Evolutionary conservation across 2,888 invertebrate genomes (phyloP).

Genomic region (Hirtodrosophila cameraria): DNA sequence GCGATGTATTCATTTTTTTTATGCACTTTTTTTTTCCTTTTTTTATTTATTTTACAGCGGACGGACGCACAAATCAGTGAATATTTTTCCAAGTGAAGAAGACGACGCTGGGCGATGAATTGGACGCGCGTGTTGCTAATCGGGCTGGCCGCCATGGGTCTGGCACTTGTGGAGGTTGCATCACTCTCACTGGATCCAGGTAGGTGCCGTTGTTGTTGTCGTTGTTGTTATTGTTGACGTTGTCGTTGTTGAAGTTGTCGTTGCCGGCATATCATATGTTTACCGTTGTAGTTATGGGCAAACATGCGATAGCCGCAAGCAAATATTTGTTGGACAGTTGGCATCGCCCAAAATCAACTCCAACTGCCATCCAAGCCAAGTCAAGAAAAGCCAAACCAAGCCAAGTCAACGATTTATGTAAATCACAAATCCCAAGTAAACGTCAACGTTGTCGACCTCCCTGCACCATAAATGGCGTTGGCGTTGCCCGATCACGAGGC

Average conservation of each 20-base stretch:
- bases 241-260: neutral
- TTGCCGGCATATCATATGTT: constrained; percentile 28
- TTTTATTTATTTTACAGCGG: constrained; percentile 65
- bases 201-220: constrained; percentile 50
- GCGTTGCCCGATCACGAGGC: constrained; percentile 72
- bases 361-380: constrained; percentile 48
- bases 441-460: constrained; percentile 56
- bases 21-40: too few relatives aligned
- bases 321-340: constrained; percentile 66
- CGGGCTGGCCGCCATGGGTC: constrained; percentile 65
- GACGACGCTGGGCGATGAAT: constrained; percentile 73
- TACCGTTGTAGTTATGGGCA: constrained; percentile 62
- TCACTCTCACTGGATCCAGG: constrained; percentile 84
- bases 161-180: constrained; percentile 78
- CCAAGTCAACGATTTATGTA: constrained; percentile 41
- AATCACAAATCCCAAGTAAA: constrained; percentile 20
- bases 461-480: constrained; percentile 66
- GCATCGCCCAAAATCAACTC: constrained; percentile 42
- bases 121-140: constrained; percentile 74
- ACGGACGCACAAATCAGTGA: constrained; percentile 51
- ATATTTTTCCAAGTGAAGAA: constrained; percentile 28
- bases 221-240: too few relatives aligned
- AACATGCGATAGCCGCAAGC: constrained; percentile 50
- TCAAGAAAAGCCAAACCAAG: constrained; percentile 20
- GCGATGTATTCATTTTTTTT: constrained; percentile 34